Evolutionary conservation across 2,797 vertebrate species (phyloP).

Genomic region (Pachyuromys duprasi): DNA sequence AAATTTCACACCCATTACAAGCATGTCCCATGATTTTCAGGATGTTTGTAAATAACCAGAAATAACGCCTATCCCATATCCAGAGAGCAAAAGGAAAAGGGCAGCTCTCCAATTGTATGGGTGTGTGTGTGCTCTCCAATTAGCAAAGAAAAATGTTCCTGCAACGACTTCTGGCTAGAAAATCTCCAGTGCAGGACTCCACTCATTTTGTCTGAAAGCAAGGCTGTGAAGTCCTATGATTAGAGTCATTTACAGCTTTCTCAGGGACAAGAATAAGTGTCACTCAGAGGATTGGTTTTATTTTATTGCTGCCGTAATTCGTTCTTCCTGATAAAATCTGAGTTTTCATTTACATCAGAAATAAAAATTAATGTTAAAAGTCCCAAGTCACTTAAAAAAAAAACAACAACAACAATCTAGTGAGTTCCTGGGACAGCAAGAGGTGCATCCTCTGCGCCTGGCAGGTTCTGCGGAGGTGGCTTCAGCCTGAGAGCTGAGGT

Average conservation of each 20-base stretch:
- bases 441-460: background rate
- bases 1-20: background rate
- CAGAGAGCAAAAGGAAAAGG: conserved; percentile 40
- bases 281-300: background rate
- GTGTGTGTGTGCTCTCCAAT: conserved; percentile 45
- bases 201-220: background rate
- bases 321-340: conserved; percentile 31
- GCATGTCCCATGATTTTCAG: conserved; percentile 46
- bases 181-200: conserved; percentile 4
- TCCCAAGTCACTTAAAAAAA: background rate
- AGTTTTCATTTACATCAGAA: conserved; percentile 38
- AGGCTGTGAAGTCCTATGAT: background rate
- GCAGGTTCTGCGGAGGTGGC: background rate
- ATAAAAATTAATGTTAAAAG: conserved; percentile 43
- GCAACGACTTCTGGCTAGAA: background rate
- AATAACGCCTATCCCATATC: background rate
- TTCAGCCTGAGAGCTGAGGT: background rate
- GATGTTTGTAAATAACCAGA: conserved; percentile 48
- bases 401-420: too few species aligned
- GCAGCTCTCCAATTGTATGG: too few species aligned
- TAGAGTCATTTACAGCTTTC: conserved; percentile 26
- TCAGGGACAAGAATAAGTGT: conserved; percentile 12
- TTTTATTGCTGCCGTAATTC: conserved; percentile 1
- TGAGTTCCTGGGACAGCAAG: background rate
- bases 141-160: conserved; percentile 53